Conservation (phyloP, 1,140 invertebrate species). For the Acromyrmex echinatior region DNA sequence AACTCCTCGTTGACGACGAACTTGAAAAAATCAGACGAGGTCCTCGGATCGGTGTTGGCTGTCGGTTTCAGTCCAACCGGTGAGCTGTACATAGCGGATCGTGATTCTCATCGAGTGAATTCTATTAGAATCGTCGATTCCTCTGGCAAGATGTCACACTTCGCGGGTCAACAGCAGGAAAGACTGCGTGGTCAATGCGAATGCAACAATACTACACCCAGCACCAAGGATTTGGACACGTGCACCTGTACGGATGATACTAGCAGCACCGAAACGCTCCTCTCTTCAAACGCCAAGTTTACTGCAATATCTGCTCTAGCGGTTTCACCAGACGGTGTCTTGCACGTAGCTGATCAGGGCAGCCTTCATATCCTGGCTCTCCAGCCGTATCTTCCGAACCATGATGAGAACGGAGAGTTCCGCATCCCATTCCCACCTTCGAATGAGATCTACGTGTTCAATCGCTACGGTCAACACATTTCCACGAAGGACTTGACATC, state of each 20-base stretch:
- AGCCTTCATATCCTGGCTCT: constrained; percentile 95
- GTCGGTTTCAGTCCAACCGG: constrained; percentile 97
- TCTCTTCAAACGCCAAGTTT: constrained; percentile 96
- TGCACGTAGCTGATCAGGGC: constrained; percentile 98
- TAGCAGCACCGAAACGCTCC: constrained; percentile 92
- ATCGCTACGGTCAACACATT: constrained; percentile 97
- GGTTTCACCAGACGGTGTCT: constrained; percentile 96
- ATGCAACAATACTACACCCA: constrained; percentile 82
- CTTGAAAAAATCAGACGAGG: constrained; percentile 86
- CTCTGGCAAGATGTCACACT: constrained; percentile 94
- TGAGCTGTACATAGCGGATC: constrained; percentile 97
- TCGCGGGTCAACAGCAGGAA: constrained; percentile 92
- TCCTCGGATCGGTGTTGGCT: constrained; percentile 92
- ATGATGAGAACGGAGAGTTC: constrained; percentile 96
- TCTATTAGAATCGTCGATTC: constrained; percentile 94
- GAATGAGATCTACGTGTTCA: constrained; percentile 97
- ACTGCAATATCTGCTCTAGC: constrained; percentile 96
- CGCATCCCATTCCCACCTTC: constrained; percentile 96
- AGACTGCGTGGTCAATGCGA: constrained; percentile 82
- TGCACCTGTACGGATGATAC: constrained; percentile 89
- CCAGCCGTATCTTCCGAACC: constrained; percentile 95
- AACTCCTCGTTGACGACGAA: constrained; percentile 71
- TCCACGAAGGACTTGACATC: constrained; percentile 97
- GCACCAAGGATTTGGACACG: constrained; percentile 84
- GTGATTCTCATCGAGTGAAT: constrained; percentile 95